phyloP scores from a whole-genome alignment of 2,113 vertebrate species.

The Trachemys scripta region DNA sequence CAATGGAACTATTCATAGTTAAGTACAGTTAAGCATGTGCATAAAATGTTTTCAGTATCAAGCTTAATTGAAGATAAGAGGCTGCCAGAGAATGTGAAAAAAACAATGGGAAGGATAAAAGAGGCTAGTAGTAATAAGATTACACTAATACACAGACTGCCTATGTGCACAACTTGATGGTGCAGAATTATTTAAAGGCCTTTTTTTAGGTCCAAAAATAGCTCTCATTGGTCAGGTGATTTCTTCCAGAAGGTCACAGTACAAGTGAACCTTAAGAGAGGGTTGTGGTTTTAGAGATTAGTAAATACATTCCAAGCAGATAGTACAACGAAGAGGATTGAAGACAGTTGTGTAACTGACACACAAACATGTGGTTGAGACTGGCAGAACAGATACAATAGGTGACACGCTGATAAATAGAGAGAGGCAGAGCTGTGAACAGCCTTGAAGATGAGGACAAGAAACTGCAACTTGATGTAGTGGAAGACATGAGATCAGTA shows the following conservation, averaged over 20 bases:
- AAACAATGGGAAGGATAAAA: background rate
- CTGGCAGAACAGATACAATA: background rate
- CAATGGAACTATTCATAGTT: background rate
- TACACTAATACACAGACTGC: background rate
- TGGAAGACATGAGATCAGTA: background rate
- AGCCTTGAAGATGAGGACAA: background rate
- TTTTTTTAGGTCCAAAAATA: background rate
- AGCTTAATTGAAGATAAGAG: background rate
- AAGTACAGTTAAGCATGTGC: background rate
- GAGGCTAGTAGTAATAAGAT: background rate
- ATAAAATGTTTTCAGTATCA: background rate
- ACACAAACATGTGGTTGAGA: background rate
- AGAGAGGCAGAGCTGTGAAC: background rate
- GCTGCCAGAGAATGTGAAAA: background rate
- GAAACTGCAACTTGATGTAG: accelerated
- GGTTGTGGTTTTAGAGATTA: background rate
- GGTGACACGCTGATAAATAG: background rate
- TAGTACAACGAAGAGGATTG: background rate
- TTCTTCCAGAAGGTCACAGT: background rate
- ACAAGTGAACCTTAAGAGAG: background rate
- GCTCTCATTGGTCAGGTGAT: background rate
- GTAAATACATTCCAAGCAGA: background rate
- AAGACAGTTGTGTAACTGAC: background rate
- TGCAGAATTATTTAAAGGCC: background rate
- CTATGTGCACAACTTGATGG: background rate